Evolutionary conservation across 1,140 invertebrate genomes (phyloP).

Genomic region (Pogonomyrmex barbatus): DNA sequence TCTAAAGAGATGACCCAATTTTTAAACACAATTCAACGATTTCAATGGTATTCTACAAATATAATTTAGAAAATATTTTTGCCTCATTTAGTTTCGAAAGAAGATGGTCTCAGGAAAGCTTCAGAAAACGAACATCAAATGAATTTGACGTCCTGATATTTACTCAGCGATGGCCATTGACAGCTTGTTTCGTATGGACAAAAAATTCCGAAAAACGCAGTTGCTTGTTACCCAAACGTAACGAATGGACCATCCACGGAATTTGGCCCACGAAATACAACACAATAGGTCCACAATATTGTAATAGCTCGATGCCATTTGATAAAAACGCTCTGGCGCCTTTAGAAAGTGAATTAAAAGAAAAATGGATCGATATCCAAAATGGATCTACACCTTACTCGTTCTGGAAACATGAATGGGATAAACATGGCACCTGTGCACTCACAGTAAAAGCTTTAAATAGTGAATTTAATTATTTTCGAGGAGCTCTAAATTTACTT

Average conservation of each 20-base stretch:
- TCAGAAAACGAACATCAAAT: not conserved
- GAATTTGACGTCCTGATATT: conserved; percentile 93
- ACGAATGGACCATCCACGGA: conserved; percentile 93
- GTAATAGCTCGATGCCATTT: conserved; percentile 90
- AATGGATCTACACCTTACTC: conserved; percentile 87
- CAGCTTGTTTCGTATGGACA: conserved; percentile 91
- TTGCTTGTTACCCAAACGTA: conserved; percentile 88
- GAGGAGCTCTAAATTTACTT: conserved; percentile 88
- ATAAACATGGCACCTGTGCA: conserved; percentile 94
- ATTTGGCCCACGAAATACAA: conserved; percentile 92
- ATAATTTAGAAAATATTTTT: not conserved
- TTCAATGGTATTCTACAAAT: not conserved
- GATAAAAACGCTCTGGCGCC: conserved; percentile 87
- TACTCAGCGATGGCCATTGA: conserved; percentile 93
- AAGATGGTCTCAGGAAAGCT: not conserved
- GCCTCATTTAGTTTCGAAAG: conserved; percentile 5
- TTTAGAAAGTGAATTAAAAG: conserved; percentile 88
- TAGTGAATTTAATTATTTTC: conserved; percentile 91
- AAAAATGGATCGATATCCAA: conserved; percentile 92
- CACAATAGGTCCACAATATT: conserved; percentile 89
- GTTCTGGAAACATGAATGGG: conserved; percentile 94
- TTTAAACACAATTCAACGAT: conserved; percentile 7
- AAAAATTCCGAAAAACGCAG: conserved; percentile 86
- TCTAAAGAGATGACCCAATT: not conserved
- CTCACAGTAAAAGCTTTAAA: conserved; percentile 87